Percentiles rank a stretch among this genome's conserved stretches.
phyloP scores from a whole-genome alignment of 2,113 vertebrate genomes.

The Ptyas mucosa region DNA sequence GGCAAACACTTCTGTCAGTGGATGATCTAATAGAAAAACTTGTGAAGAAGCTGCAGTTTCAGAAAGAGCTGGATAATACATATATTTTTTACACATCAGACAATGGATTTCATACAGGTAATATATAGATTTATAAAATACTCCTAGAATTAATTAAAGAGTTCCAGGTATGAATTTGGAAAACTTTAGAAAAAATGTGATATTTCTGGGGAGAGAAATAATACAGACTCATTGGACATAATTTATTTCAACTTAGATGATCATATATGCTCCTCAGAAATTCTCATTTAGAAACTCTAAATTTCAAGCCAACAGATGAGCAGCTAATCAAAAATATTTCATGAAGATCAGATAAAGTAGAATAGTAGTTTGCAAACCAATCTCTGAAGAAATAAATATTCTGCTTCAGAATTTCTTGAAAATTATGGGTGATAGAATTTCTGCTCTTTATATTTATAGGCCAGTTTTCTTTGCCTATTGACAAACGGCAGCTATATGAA shows the following conservation, averaged over 20 bases:
- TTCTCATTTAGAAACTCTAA: background rate
- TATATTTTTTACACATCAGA: conserved; percentile 96
- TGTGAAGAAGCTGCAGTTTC: conserved; percentile 80
- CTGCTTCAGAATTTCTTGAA: background rate
- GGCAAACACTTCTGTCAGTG: conserved; percentile 94
- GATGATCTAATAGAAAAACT: conserved; percentile 94
- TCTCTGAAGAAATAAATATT: background rate
- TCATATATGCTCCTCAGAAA: background rate
- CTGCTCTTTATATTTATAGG: conserved; percentile 66
- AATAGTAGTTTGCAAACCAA: background rate
- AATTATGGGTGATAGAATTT: background rate
- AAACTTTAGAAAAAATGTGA: background rate
- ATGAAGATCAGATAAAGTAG: background rate
- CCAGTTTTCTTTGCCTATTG: conserved; percentile 95
- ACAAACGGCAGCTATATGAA: conserved; percentile 96
- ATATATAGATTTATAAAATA: background rate
- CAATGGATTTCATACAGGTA: conserved; percentile 96
- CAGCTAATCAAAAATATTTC: background rate
- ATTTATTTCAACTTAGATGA: background rate
- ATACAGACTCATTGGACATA: background rate
- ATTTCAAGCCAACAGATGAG: background rate
- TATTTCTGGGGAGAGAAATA: background rate
- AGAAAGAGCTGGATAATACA: conserved; percentile 85
- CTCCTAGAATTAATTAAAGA: background rate
- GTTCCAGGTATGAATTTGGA: background rate